Evolutionary conservation across 2,113 vertebrate species (phyloP).

Genomic region (Butorides virescens): DNA sequence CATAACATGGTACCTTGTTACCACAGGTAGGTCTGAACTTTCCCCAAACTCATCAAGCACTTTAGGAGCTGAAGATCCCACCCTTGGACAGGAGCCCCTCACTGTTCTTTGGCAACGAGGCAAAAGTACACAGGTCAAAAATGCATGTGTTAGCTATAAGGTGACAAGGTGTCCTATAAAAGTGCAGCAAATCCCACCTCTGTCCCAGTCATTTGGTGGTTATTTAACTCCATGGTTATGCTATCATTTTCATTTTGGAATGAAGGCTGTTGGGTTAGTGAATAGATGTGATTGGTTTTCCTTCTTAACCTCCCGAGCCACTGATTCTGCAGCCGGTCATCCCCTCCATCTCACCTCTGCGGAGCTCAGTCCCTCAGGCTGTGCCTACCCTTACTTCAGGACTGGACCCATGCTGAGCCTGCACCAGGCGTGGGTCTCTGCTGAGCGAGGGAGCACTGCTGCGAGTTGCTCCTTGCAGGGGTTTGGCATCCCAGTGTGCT

Average conservation of each 20-base stretch:
- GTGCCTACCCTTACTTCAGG: neutral
- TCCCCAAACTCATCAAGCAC: neutral
- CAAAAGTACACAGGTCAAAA: neutral
- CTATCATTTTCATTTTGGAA: neutral
- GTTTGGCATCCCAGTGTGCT: neutral
- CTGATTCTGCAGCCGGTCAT: neutral
- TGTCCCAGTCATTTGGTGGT: too few species aligned
- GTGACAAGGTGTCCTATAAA: neutral
- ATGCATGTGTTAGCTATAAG: neutral
- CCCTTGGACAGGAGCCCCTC: neutral
- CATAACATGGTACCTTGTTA: rapidly evolving
- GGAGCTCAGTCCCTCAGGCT: neutral
- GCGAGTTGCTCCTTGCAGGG: rapidly evolving
- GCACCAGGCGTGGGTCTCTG: neutral
- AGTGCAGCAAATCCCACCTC: neutral
- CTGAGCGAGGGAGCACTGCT: neutral
- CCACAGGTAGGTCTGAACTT: neutral
- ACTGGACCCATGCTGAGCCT: neutral
- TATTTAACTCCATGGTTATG: neutral
- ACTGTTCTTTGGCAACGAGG: neutral
- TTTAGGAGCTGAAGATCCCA: neutral
- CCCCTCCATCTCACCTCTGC: neutral
- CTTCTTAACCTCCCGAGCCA: neutral
- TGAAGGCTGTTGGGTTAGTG: neutral
- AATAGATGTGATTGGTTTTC: neutral